Evolutionary conservation across 1,140 invertebrate genomes (phyloP).

Genomic region (Euwallacea similis): DNA sequence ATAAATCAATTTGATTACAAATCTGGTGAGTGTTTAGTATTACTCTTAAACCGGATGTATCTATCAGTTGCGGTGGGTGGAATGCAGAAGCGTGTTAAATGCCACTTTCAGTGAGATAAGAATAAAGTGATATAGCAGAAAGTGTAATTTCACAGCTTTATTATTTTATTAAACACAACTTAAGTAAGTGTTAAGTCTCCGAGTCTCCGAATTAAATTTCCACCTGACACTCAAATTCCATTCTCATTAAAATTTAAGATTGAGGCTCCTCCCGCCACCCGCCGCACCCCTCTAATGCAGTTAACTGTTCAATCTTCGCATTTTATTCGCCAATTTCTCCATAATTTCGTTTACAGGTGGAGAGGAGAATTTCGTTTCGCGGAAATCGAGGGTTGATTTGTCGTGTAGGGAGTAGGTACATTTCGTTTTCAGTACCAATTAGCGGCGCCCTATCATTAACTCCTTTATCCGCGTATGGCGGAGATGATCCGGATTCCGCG

Average conservation of each 20-base stretch:
- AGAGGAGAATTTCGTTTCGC: constrained; percentile 8
- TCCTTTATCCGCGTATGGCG: background rate
- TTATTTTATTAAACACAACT: too few relatives aligned
- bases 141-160: too few relatives aligned
- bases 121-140: background rate
- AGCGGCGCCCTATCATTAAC: constrained; percentile 1
- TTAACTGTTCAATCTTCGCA: constrained; percentile 35
- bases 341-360: constrained; percentile 31
- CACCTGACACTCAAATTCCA: constrained; percentile 28
- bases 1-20: background rate
- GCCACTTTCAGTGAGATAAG: background rate
- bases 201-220: constrained; percentile 16
- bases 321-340: constrained; percentile 37
- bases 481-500: background rate
- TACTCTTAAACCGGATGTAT: background rate
- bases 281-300: constrained; percentile 23
- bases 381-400: constrained; percentile 21
- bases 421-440: constrained; percentile 5
- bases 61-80: background rate
- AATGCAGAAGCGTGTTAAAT: background rate
- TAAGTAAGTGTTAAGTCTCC: background rate
- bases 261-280: constrained; percentile 12
- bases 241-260: constrained; percentile 34
- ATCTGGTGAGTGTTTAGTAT: background rate
- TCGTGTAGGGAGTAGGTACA: background rate